These are phyloP conservation scores for Arge pagana DNA, from an alignment of 2,888 invertebrate species.

Conservation along the genomic window DNA sequence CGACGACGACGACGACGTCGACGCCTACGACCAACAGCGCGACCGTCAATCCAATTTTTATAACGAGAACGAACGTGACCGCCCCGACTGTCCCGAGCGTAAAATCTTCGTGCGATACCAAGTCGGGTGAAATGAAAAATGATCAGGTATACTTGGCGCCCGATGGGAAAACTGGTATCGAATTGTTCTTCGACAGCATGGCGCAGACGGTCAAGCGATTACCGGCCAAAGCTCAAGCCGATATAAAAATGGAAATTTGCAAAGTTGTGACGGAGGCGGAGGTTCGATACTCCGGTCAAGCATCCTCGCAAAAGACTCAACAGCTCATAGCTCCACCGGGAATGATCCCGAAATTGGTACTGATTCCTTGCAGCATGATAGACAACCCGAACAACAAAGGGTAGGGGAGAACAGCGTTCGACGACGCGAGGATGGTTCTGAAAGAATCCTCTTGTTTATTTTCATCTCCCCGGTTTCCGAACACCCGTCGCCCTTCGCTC, in stretches of 20 bases:
- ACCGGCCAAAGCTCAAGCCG: slow-evolving; percentile 48
- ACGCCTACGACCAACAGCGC: slow-evolving; percentile 1
- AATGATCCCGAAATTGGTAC: slow-evolving; percentile 51
- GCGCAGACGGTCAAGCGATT: slow-evolving; percentile 48
- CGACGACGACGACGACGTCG: slow-evolving; percentile 1
- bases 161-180: slow-evolving; percentile 34
- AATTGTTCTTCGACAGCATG: slow-evolving; percentile 52
- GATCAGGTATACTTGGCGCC: slow-evolving; percentile 17
- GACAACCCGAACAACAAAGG: slow-evolving; percentile 41
- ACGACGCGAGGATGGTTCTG: too few relatives aligned
- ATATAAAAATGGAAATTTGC: slow-evolving; percentile 40
- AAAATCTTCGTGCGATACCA: slow-evolving; percentile 1
- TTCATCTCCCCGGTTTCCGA: too few relatives aligned
- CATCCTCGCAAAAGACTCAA: slow-evolving; percentile 35
- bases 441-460: too few relatives aligned
- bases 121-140: slow-evolving; percentile 23
- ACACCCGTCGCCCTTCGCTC: too few relatives aligned
- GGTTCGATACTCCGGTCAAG: slow-evolving; percentile 36
- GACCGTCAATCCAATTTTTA: slow-evolving; percentile 3
- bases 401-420: too few relatives aligned
- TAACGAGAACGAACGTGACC: slow-evolving; percentile 6
- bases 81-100: background rate
- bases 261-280: slow-evolving; percentile 51
- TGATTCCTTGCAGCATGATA: slow-evolving; percentile 53
- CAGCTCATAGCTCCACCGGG: slow-evolving; percentile 43